Evolutionary conservation across 2,797 vertebrate species (phyloP).

Genomic region (Tamandua tetradactyla): DNA sequence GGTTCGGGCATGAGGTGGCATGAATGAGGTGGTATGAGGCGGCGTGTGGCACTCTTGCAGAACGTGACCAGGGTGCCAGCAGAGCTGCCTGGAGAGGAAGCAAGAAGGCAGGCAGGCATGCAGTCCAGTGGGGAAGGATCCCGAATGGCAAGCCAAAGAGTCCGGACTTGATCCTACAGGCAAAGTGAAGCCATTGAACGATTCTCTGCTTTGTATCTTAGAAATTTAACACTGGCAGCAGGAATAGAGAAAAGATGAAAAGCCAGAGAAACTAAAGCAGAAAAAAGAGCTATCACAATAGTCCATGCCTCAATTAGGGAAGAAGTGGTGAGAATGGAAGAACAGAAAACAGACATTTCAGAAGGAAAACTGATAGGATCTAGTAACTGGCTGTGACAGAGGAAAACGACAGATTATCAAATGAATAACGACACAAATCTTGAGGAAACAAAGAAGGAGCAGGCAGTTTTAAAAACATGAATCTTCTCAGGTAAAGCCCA

Average conservation of each 20-base stretch:
- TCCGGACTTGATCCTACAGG: background rate
- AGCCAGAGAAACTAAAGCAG: background rate
- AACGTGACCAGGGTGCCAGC: fast-evolving
- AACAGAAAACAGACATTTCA: background rate
- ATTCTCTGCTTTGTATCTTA: background rate
- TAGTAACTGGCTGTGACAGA: background rate
- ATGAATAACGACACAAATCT: background rate
- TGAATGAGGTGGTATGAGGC: background rate
- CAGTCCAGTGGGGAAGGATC: background rate
- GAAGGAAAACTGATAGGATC: background rate
- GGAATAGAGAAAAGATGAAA: background rate
- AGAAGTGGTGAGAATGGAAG: background rate
- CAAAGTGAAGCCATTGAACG: background rate
- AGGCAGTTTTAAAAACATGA: background rate
- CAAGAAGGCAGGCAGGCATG: fast-evolving
- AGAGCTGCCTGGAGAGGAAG: background rate
- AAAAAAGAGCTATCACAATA: background rate
- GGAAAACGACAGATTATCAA: background rate
- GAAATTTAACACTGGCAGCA: background rate
- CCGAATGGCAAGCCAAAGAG: background rate
- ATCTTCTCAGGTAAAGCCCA: background rate
- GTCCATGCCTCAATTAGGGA: background rate
- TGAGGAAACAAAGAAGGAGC: background rate
- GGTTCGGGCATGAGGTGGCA: background rate
- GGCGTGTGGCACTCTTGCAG: background rate